Evolutionary conservation across 2,113 vertebrate genomes (phyloP), one percentile per base, ranked within the genome.

Genomic region (Miniopterus natalensis): DNA sequence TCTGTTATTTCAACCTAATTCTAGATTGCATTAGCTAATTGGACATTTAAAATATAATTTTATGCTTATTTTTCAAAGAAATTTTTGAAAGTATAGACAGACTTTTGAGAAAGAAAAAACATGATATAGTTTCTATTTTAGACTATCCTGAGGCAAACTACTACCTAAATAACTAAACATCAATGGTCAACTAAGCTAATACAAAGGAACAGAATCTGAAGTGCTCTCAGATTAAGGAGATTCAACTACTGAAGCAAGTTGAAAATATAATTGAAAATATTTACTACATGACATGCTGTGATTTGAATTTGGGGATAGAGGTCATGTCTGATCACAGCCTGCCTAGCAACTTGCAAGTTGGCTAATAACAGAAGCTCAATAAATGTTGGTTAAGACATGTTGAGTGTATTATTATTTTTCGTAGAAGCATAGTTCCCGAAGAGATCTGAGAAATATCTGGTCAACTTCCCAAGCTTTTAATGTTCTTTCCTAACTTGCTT

Each of bases 11-110:
- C 36, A 25, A 71, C 29, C 71, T 68, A n/a, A 88, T 31, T 87
- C 23, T 40, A 74, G 40, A 57, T 40, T 74, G 42, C 5, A 8
- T 90, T 78, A 8, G 81, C 36, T 94, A 88, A 93, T 10, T 66
- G 20, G n/a, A 8, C 45, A 71, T 88, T 97, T 84, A 70, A 90
- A 74, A 68, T 14, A 79, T 25, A 45, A 71, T 80, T 51, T 70
- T 49, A 21, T 78, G 27, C 8, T 27, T 17, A 15, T 70, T 75
- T 84, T 79, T 85, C 49, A 83, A 84, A 88, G 29, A 80, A 85
- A 81, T 40, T 9, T 53, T 88, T 14, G 79, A 55, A 92, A 42
- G 21, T 61, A 61, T 1, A 83, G 61, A 7, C 9, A 57, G 4
- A 73, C 8, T 45, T 84, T 47, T 71, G 47, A 18, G 92, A 63